A percentile compares a stretch with the other conserved stretches of the same genome.
Evolutionary conservation across 2,113 vertebrate genomes (phyloP).

Genomic region (Phoenicopterus ruber): DNA sequence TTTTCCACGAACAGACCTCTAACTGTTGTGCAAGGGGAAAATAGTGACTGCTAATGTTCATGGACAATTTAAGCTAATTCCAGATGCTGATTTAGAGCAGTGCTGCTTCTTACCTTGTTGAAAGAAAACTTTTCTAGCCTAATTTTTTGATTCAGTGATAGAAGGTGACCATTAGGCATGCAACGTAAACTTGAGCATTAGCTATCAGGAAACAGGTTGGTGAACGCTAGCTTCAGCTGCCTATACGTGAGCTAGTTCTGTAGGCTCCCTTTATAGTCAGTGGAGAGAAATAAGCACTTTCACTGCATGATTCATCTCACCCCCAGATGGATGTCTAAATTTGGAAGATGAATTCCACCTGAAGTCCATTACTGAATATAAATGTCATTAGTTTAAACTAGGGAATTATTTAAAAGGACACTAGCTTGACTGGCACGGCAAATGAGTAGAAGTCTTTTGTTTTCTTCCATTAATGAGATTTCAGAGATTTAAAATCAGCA

Average conservation of each 20-base stretch:
- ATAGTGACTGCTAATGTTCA: neutral
- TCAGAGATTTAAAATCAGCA: neutral
- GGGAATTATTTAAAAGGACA: neutral
- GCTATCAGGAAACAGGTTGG: neutral
- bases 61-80: neutral
- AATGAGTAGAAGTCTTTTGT: neutral
- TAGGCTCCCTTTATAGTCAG: slow-evolving; percentile 22
- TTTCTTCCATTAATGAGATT: neutral
- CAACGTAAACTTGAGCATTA: neutral
- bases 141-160: neutral
- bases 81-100: neutral
- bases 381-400: slow-evolving; percentile 35
- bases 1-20: neutral
- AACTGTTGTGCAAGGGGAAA: neutral
- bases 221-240: neutral
- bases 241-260: neutral
- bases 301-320: slow-evolving; percentile 49
- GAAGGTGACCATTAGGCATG: neutral
- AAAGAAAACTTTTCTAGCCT: neutral
- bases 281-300: slow-evolving; percentile 43
- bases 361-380: slow-evolving; percentile 34
- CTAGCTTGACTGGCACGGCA: neutral
- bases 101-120: neutral
- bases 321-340: slow-evolving; percentile 50
- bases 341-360: slow-evolving; percentile 57